Conservation (phyloP, 2,888 invertebrate genomes). For the Antitype chi region DNA sequence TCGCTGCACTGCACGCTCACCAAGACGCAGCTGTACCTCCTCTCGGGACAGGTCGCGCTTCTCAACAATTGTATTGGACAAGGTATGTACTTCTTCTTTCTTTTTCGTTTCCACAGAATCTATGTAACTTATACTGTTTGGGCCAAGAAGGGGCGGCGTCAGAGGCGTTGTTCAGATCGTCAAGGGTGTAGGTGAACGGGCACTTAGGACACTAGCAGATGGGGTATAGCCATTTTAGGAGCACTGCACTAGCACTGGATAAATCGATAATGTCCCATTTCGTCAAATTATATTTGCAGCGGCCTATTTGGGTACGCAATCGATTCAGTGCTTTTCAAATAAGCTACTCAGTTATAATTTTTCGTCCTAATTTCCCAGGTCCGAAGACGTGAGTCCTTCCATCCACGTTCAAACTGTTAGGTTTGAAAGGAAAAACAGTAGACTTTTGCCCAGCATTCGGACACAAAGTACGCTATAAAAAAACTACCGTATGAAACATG, state of each 20-base stretch:
- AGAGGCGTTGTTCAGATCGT: no score
- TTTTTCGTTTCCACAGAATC: neutral
- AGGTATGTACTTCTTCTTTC: constrained; percentile 88
- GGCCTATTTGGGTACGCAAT: neutral
- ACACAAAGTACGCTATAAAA: neutral
- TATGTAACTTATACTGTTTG: neutral
- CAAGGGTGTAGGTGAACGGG: neutral
- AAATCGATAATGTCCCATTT: neutral
- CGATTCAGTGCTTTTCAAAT: neutral
- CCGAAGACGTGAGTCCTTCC: no score
- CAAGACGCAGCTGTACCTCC: constrained; percentile 95
- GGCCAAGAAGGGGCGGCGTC: neutral
- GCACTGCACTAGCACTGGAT: neutral
- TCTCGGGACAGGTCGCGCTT: constrained; percentile 97
- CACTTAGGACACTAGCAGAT: neutral
- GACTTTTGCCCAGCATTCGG: neutral
- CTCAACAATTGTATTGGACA: constrained; percentile 97
- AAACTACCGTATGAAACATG: neutral
- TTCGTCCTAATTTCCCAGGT: neutral
- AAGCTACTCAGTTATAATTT: neutral
- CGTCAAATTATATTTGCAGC: neutral
- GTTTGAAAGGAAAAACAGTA: neutral
- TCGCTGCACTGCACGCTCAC: constrained; percentile 95
- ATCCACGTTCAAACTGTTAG: neutral
- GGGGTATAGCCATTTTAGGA: neutral